Evolutionary conservation across 2,888 invertebrate genomes (phyloP).

Genomic region (Xanthorhoe designata): DNA sequence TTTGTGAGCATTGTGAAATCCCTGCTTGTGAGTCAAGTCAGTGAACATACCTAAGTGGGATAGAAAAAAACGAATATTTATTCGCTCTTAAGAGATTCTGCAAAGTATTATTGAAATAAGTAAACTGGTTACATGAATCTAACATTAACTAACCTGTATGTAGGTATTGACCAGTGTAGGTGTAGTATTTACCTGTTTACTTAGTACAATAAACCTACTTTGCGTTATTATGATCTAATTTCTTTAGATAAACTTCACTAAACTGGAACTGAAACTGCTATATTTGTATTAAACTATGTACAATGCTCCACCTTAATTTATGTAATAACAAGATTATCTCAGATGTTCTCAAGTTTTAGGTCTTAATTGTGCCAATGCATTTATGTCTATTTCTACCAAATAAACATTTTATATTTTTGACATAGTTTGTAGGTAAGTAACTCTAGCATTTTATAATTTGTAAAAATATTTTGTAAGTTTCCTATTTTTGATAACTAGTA

Average conservation of each 20-base stretch:
- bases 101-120: too few species aligned
- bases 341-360: constrained; percentile 22
- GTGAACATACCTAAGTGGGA: too few species aligned
- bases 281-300: background rate
- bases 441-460: constrained; percentile 38
- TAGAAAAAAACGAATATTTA: too few species aligned
- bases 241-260: background rate
- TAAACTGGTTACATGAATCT: too few species aligned
- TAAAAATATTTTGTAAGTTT: constrained; percentile 32
- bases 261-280: background rate
- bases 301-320: background rate
- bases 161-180: background rate
- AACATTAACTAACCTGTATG: too few species aligned
- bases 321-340: background rate
- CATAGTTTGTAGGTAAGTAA: constrained; percentile 33
- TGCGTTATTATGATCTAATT: background rate
- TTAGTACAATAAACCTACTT: background rate
- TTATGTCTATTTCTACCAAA: constrained; percentile 33
- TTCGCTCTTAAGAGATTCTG: too few species aligned
- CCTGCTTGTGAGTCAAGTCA: background rate
- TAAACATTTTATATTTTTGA: constrained; percentile 19
- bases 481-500: constrained; percentile 24
- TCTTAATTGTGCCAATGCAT: constrained; percentile 48
- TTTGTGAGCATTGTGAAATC: constrained; percentile 5
- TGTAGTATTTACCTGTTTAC: background rate